These are phyloP conservation scores for Agrypnus murinus DNA, from an alignment of 2,888 invertebrate species.

Conservation along the genomic window DNA sequence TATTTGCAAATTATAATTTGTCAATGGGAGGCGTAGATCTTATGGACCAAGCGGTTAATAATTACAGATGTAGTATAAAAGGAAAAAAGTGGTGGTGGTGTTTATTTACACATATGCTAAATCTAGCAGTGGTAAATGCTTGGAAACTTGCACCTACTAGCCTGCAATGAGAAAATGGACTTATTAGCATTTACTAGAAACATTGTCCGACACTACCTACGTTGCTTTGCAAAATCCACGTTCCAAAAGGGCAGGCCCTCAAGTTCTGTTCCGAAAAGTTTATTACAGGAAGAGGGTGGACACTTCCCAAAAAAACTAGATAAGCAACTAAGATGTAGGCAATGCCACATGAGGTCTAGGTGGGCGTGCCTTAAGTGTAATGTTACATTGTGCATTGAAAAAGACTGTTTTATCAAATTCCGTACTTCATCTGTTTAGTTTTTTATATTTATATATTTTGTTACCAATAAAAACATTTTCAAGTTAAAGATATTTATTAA, in stretches of 20 bases:
- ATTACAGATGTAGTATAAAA: too few species aligned
- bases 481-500: too few species aligned
- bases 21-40: constrained; percentile 48
- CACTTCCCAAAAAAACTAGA: constrained; percentile 38
- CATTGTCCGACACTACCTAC: constrained; percentile 28
- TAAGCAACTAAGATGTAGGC: constrained; percentile 32
- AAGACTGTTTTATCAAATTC: too few species aligned
- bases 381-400: constrained; percentile 30
- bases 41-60: too few species aligned
- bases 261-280: constrained; percentile 19
- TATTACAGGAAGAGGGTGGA: constrained; percentile 21
- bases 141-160: constrained; percentile 20
- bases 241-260: constrained; percentile 18
- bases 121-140: constrained; percentile 37
- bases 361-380: constrained; percentile 32
- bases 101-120: constrained; percentile 40
- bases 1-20: constrained; percentile 35
- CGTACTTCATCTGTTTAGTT: too few species aligned
- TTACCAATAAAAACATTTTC: too few species aligned
- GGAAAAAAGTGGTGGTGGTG: constrained; percentile 46
- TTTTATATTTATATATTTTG: too few species aligned
- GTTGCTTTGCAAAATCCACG: constrained; percentile 18
- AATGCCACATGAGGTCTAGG: constrained; percentile 34
- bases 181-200: constrained; percentile 33
- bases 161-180: constrained; percentile 16